Evolutionary conservation across 2,888 invertebrate species (phyloP).

Genomic region (Amphiduros pacificus): DNA sequence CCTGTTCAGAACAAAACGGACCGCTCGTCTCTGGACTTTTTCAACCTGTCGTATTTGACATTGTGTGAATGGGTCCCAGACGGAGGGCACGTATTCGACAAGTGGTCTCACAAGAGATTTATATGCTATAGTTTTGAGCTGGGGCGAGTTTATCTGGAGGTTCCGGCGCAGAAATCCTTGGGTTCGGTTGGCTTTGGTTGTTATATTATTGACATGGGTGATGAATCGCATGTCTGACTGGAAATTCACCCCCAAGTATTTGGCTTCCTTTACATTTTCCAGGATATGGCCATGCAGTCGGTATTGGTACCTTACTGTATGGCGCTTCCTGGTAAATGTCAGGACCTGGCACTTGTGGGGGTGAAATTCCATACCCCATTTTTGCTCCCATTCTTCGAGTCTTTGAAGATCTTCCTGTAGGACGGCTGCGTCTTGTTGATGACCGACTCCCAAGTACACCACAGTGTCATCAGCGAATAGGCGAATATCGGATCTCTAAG

Average conservation of each 20-base stretch:
- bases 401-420: neutral
- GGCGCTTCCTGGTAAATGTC: neutral
- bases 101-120: too few species aligned
- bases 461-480: constrained; percentile 31
- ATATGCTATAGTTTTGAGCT: too few species aligned
- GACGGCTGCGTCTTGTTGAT: neutral
- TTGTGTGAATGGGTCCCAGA: too few species aligned
- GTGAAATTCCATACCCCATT: neutral
- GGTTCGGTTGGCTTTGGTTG: too few species aligned
- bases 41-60: too few species aligned
- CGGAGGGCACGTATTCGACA: too few species aligned
- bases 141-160: too few species aligned
- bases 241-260: neutral
- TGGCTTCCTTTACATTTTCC: neutral
- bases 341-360: neutral
- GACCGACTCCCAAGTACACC: constrained; percentile 20
- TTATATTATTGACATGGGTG: too few species aligned
- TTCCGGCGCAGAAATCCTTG: too few species aligned
- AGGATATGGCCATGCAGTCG: neutral
- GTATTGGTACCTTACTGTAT: neutral
- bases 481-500: constrained; percentile 7
- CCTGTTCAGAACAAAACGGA: too few species aligned
- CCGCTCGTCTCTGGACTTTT: too few species aligned
- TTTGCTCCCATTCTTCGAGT: neutral
- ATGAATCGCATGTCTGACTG: neutral